phyloP scores from a whole-genome alignment of 2,113 vertebrate species.

The Limanda limanda region DNA sequence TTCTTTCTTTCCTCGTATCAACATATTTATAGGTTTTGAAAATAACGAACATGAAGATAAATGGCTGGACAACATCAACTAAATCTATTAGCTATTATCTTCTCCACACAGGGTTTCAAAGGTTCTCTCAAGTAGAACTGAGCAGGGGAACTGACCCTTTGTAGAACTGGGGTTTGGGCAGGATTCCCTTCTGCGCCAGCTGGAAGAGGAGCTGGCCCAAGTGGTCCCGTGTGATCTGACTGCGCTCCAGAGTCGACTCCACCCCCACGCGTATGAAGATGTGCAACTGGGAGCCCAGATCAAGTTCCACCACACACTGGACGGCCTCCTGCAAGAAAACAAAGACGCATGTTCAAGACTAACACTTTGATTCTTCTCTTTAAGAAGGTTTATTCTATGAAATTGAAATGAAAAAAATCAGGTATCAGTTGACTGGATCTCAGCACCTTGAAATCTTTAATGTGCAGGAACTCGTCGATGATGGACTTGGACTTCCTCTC shows the following conservation, averaged over 20 bases:
- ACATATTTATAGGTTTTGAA: no score
- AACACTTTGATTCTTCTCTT: no score
- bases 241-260: slow-evolving; percentile 95
- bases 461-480: slow-evolving; percentile 98
- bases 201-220: slow-evolving; percentile 94
- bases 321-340: slow-evolving; percentile 88
- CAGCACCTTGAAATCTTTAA: slow-evolving; percentile 95
- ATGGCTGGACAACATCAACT: no score
- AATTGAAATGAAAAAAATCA: no score
- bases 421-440: not conserved
- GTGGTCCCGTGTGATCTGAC: slow-evolving; percentile 95
- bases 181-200: slow-evolving; percentile 88
- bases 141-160: slow-evolving; percentile 87
- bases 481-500: slow-evolving; percentile 94
- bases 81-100: not conserved
- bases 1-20: no score
- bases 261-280: slow-evolving; percentile 92
- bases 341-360: not conserved
- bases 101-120: not conserved
- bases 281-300: slow-evolving; percentile 82
- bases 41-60: no score
- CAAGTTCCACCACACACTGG: slow-evolving; percentile 94
- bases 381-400: no score
- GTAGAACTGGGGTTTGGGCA: slow-evolving; percentile 91
- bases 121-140: not conserved